These are phyloP conservation scores for Mobula hypostoma DNA, from an alignment of 2,113 vertebrate species.

Conservation along the genomic window DNA sequence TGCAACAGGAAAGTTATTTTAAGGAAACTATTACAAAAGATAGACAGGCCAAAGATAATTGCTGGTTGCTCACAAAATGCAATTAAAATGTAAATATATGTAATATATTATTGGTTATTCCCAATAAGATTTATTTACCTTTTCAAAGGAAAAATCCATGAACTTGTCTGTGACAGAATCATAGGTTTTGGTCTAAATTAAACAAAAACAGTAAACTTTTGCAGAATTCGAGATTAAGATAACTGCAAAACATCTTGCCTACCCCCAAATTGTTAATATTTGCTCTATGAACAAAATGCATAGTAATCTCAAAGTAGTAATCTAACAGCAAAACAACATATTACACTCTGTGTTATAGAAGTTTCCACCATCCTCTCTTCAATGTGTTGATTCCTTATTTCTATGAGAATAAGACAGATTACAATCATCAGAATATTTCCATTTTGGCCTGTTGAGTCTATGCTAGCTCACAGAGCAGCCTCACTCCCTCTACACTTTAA, in stretches of 20 bases:
- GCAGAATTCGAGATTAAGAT: not conserved
- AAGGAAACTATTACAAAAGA: not conserved
- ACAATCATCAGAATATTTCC: not conserved
- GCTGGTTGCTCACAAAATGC: not conserved
- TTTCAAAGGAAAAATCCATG: slow-evolving; percentile 99
- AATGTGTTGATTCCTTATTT: not conserved
- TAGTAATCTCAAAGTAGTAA: no score
- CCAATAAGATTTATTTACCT: slow-evolving; percentile 69
- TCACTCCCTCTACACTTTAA: no score
- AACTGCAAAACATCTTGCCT: not conserved
- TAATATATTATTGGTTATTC: not conserved
- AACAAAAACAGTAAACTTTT: slow-evolving; percentile 38
- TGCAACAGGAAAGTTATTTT: not conserved
- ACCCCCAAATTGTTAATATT: not conserved
- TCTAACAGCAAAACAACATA: no score
- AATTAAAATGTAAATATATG: not conserved
- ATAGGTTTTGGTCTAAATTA: slow-evolving; percentile 88
- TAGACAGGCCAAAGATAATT: not conserved
- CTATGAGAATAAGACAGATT: not conserved
- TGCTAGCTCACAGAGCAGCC: no score
- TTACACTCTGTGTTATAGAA: no score
- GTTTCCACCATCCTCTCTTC: not conserved
- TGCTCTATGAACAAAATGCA: not conserved
- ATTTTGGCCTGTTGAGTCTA: no score
- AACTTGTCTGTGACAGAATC: slow-evolving; percentile 99